Evolutionary conservation across 2,113 vertebrate species (phyloP), one percentile per base, ranked within the genome.

Genomic region (Caranx ignobilis): DNA sequence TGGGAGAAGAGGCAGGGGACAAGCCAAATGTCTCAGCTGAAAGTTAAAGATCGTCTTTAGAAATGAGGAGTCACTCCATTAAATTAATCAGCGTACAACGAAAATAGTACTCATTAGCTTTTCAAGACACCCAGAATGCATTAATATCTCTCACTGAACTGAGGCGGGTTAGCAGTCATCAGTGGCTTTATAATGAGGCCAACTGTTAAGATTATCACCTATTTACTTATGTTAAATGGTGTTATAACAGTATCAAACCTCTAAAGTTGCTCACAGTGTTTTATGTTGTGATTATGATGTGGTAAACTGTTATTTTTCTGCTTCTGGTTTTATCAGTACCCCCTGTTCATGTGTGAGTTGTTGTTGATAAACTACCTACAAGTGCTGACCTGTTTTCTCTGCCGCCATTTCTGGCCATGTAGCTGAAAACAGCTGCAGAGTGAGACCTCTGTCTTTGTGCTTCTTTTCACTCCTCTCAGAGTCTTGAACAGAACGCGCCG

Each of bases 401-500:
- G 62, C 10, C 19, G 13, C 3, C 16, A 26, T 78, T 81, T 57
- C 13, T 18, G 15, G 3, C 57, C 0, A 15, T 41, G n/a, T 11
- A 3, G 19, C 6, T 11, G 1, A 9, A 84, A 81, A 74, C 0
- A 11, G 10, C 1, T 2, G 0, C 18, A 26, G 77, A 88, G 88
- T 88, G 89, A 89, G 32, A 61, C 62, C 9, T 87, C 87, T 0
- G 1, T 43, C 11, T 41, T 41, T 9, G 8, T 41, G 11, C 39
- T 31, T 39, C 9, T 50, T 18, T 32, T 6, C 2, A 8, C 11
- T 34, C 9, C 0, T 56, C 16, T 7, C 1, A 3, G 35, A 9
- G 35, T 18, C n/a, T 59, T 3, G 65, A 5, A 18, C 60, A 26
- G 52, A 90, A 85, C 92, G 87, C 94, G 94, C 93, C 87, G 37